Base-by-base conservation (phyloP, 2,113 vertebrate genomes). In the Megaleporinus macrocephalus region DNA sequence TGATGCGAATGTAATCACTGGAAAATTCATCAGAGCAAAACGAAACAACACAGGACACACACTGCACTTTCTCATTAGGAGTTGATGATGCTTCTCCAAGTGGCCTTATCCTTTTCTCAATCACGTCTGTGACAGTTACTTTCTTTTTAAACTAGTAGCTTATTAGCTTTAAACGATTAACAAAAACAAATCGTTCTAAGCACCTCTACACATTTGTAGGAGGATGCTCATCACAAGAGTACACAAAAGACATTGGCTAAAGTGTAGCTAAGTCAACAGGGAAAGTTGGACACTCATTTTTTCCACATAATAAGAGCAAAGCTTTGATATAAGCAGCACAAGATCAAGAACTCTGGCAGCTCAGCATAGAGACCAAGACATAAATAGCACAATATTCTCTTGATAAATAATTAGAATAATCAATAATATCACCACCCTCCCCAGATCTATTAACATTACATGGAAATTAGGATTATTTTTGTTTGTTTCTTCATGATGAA, bases 11-110 rank as follows among this genome's bases (percentile, higher is more conserved):
- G 49, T 24, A 62, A 51, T 81, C 30, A 22, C n/a, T 30, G 65
- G 66, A 71, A 76, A 72, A 51, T 72, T 26, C 22, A 66, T 63
- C 33, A 24, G 26, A 65, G 59, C 7, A 26, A 59, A 59, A 77
- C 24, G 14, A 27, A 62, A 49, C 59, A 26, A 81, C 57, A 66
- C 62, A 68, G 61, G 53, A 55, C 53, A 22, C 53, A 20, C 20
- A 13, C 53, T 36, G 51, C 16, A 70, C 15, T 76, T 74, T 68
- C 41, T 79, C 22, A 53, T 68, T 66, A 74, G 2, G 44, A 30
- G 20, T 62, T 33, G 66, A 41, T 61, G 41, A 66, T 13, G 71
- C 18, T 22, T 20, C 44, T 72, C 78, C 53, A 55, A 55, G 53
- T 55, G 53, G 18, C 20, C 53, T 55, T 55, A 2, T 22, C 9